Evolutionary conservation across 1,140 invertebrate genomes (phyloP).

Genomic region (Drosophila parvula): DNA sequence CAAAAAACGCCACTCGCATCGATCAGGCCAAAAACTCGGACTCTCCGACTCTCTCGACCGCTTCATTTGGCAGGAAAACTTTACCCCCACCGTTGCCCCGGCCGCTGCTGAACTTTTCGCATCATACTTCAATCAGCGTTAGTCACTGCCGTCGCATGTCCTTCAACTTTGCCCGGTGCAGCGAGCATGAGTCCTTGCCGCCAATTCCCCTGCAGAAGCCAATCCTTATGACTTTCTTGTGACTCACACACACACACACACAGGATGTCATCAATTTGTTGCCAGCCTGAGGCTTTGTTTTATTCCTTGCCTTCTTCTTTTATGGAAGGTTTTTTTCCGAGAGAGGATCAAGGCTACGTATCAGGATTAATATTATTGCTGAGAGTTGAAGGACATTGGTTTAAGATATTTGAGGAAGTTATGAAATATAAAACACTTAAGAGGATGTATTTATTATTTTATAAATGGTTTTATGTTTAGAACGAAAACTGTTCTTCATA

Average conservation of each 20-base stretch:
- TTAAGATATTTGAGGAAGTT: not conserved
- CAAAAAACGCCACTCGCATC: constrained; percentile 64
- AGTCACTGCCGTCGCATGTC: constrained; percentile 57
- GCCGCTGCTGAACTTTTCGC: constrained; percentile 62
- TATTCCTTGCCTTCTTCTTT: not conserved
- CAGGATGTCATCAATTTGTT: constrained; percentile 48
- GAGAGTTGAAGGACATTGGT: not conserved
- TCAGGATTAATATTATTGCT: not conserved
- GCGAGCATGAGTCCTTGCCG: constrained; percentile 39
- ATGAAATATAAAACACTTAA: too few species aligned
- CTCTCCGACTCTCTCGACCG: constrained; percentile 36
- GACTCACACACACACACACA: constrained; percentile 32
- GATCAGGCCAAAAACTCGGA: constrained; percentile 51
- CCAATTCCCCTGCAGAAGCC: constrained; percentile 26
- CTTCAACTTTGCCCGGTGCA: constrained; percentile 59
- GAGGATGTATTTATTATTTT: not conserved
- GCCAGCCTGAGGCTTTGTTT: constrained; percentile 8
- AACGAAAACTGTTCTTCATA: too few species aligned
- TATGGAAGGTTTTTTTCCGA: not conserved
- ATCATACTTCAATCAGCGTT: constrained; percentile 75
- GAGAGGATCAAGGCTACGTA: not conserved
- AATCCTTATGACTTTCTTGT: constrained; percentile 74
- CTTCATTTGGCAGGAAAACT: constrained; percentile 61
- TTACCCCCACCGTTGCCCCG: not conserved
- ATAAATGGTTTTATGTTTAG: not conserved